phyloP scores from a whole-genome alignment of 2,888 invertebrate genomes.

The Eupelmus urozonus region DNA sequence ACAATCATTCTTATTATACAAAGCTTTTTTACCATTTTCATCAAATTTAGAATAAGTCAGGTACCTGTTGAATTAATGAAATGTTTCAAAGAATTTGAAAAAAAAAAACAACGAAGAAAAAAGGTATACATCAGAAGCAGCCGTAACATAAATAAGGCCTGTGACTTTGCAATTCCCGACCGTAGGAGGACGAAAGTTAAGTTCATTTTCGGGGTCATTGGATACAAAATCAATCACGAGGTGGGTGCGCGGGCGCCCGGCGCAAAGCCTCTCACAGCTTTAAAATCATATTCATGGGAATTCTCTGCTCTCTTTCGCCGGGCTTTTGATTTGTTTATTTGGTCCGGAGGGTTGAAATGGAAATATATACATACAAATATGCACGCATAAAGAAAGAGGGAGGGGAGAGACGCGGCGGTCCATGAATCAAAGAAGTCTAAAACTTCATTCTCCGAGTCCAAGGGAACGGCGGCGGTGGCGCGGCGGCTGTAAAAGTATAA shows the following conservation, averaged over 20 bases:
- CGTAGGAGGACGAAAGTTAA: slow-evolving; percentile 17
- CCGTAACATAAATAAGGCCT: not conserved
- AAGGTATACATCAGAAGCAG: not conserved
- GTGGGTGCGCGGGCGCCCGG: not conserved
- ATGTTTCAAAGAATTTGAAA: not conserved
- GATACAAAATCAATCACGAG: slow-evolving; percentile 34
- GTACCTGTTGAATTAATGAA: not conserved
- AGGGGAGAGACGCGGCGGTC: not conserved
- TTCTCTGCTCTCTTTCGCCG: not conserved
- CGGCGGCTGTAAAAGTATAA: slow-evolving; percentile 43
- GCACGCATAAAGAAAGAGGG: not conserved
- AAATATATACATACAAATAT: not conserved
- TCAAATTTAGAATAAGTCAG: no score
- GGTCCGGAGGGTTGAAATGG: slow-evolving; percentile 9
- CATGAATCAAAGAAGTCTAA: slow-evolving; percentile 53
- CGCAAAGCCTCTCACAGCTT: not conserved
- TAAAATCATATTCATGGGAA: slow-evolving; percentile 27
- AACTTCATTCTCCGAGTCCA: slow-evolving; percentile 44
- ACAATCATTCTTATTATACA: no score
- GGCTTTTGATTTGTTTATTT: slow-evolving; percentile 52
- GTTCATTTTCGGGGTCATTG: slow-evolving; percentile 56
- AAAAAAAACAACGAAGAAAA: not conserved
- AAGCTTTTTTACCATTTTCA: no score
- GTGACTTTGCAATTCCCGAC: not conserved
- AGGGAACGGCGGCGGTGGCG: not conserved